Conservation (phyloP, 2,113 vertebrate species). For the Corvus hawaiiensis region DNA sequence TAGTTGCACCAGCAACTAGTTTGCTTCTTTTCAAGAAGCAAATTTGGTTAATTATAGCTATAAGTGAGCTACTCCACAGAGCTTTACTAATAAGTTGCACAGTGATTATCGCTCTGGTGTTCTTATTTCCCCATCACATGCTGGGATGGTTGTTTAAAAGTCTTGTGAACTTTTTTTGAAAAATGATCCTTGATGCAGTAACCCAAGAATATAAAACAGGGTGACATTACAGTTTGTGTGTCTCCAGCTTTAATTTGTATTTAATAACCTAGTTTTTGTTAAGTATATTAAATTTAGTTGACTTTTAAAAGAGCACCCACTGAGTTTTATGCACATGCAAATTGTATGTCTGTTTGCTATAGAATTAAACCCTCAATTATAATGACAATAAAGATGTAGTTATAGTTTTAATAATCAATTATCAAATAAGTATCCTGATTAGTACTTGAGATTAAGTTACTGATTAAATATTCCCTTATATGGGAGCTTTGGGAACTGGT, state of each 20-base stretch:
- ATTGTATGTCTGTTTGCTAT: constrained; percentile 40
- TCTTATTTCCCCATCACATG: background rate
- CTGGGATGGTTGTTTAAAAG: constrained; percentile 30
- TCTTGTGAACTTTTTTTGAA: constrained; percentile 30
- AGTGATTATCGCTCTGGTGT: constrained; percentile 26
- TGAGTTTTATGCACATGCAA: constrained; percentile 55
- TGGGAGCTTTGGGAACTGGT: background rate
- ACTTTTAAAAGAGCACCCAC: constrained; percentile 48
- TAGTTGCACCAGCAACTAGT: background rate
- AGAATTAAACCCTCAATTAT: constrained; percentile 47
- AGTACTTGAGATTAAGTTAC: constrained; percentile 17
- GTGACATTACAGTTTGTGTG: background rate
- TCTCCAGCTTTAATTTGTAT: constrained; percentile 51
- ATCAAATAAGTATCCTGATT: constrained; percentile 26
- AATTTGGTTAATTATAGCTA: background rate
- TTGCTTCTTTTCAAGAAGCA: background rate
- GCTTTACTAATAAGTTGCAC: constrained; percentile 30
- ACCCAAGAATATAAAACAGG: background rate
- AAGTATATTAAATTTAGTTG: constrained; percentile 50
- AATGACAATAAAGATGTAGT: constrained; percentile 41
- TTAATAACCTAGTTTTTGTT: constrained; percentile 55
- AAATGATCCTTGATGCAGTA: constrained; percentile 22
- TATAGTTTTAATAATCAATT: constrained; percentile 62
- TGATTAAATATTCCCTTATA: background rate
- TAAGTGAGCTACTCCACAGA: background rate